phyloP scores from a whole-genome alignment of 92 coral and sea anemone species.

The Desmophyllum pertusum region DNA sequence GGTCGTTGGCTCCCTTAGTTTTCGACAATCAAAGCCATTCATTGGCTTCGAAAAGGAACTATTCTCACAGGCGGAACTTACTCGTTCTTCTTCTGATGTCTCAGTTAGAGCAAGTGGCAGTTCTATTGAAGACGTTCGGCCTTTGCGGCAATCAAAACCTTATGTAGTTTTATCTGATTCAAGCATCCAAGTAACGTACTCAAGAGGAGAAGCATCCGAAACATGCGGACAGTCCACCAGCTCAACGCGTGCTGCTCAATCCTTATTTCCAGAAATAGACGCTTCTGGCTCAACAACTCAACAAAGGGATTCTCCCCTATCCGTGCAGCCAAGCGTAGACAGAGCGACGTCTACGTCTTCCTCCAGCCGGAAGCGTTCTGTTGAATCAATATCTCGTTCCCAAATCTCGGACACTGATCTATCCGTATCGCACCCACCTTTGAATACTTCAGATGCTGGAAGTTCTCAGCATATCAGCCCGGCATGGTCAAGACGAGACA shows the following conservation, averaged over 20 bases:
- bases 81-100: no score
- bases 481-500: neutral
- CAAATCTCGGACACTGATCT: neutral
- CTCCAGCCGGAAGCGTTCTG: neutral
- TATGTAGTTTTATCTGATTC: neutral
- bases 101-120: neutral
- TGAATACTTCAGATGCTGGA: neutral
- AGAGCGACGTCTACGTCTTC: neutral
- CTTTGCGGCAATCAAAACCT: neutral
- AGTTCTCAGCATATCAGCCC: neutral
- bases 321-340: neutral
- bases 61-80: no score
- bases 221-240: neutral
- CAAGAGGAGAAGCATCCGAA: no score
- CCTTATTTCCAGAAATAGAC: no score
- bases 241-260: neutral
- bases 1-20: no score
- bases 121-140: neutral
- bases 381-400: neutral
- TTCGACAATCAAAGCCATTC: no score
- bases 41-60: no score
- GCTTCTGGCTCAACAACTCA: no score
- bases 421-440: neutral
- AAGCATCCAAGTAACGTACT: neutral
- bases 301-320: neutral